Conservation (phyloP, 2,888 invertebrate genomes). For the Ellobium chinense region DNA sequence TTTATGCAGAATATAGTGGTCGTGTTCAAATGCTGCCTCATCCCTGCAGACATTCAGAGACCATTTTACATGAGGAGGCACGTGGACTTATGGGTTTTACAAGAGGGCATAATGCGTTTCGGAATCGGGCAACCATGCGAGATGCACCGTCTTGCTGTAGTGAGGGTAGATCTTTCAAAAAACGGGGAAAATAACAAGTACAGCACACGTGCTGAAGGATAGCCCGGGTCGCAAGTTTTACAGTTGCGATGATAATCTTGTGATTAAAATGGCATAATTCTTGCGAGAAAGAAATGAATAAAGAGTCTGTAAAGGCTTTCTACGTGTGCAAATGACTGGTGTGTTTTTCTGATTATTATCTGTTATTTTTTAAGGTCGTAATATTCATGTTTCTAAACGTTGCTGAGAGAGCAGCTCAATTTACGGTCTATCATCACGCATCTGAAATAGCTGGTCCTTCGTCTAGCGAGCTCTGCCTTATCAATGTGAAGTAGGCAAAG, state of each 20-base stretch:
- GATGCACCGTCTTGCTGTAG: neutral
- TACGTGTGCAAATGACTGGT: neutral
- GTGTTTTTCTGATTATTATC: slow-evolving; percentile 23
- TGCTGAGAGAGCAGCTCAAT: neutral
- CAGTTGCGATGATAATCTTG: neutral
- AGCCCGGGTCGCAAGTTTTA: neutral
- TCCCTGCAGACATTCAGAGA: too few species aligned
- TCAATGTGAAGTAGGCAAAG: neutral
- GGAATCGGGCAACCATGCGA: neutral
- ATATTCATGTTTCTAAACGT: neutral
- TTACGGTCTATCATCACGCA: slow-evolving; percentile 6
- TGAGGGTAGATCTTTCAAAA: neutral
- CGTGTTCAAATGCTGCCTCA: too few species aligned
- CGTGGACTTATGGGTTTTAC: neutral
- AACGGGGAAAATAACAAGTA: neutral
- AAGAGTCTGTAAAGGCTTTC: slow-evolving; percentile 7
- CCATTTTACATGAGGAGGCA: too few species aligned
- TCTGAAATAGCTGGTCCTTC: neutral
- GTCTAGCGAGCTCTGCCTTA: neutral
- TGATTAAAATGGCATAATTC: slow-evolving; percentile 27
- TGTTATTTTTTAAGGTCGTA: slow-evolving; percentile 8
- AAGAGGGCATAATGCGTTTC: neutral
- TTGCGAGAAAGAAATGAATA: neutral
- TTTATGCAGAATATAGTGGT: too few species aligned
- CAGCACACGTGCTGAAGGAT: neutral